A percentile compares a stretch with the other conserved stretches of the same genome.
phyloP scores from a whole-genome alignment of 2,113 vertebrate genomes.

The Calonectris borealis region DNA sequence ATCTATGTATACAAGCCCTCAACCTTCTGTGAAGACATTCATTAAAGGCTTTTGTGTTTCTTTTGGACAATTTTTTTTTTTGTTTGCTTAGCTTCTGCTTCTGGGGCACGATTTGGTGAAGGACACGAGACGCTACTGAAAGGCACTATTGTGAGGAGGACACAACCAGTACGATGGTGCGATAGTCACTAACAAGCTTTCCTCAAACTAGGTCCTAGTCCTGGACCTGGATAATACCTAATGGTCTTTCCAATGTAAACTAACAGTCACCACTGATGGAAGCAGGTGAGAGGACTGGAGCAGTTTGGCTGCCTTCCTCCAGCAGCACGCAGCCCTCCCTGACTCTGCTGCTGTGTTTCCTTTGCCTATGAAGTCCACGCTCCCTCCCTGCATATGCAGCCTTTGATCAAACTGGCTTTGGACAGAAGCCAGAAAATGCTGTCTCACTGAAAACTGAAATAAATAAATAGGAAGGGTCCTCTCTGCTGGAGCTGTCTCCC shows the following conservation, averaged over 20 bases:
- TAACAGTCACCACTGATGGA: not conserved
- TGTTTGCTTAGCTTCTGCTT: not conserved
- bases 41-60: not conserved
- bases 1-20: not conserved
- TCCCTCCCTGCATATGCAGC: not conserved
- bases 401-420: not conserved
- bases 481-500: not conserved
- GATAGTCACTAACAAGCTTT: not conserved
- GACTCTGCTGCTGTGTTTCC: not conserved
- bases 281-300: not conserved
- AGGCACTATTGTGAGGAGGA: not conserved
- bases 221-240: not conserved
- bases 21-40: not conserved
- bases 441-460: not conserved
- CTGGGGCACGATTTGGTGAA: not conserved
- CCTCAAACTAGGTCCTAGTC: not conserved
- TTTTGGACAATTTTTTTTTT: not conserved
- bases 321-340: not conserved
- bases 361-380: not conserved
- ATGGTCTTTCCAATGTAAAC: not conserved
- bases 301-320: not conserved
- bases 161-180: accelerated
- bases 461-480: not conserved
- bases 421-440: not conserved
- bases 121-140: not conserved